These are phyloP conservation scores for Cataglyphis hispanica DNA, from an alignment of 1,140 invertebrate genomes.

Conservation along the genomic window DNA sequence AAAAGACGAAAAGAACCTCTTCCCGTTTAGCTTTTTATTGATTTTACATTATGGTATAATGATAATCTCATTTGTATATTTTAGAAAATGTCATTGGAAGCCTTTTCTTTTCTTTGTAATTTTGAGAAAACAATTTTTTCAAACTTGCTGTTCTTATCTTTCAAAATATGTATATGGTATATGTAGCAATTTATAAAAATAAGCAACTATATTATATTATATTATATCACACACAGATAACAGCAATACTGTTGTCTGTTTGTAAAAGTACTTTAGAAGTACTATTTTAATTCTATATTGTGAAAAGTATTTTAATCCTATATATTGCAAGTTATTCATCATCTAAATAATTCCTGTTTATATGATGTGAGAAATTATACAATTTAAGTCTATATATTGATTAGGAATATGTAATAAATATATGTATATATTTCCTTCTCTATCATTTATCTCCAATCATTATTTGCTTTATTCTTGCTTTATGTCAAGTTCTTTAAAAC, in stretches of 20 bases:
- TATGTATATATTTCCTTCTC: slow-evolving; percentile 54
- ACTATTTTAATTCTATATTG: slow-evolving; percentile 55
- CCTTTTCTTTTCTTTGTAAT: neutral
- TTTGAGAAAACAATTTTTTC: neutral
- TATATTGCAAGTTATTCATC: slow-evolving; percentile 42
- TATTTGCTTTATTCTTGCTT: neutral
- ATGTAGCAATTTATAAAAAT: slow-evolving; percentile 30
- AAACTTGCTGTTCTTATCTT: neutral
- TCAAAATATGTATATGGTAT: slow-evolving; percentile 18
- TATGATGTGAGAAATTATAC: slow-evolving; percentile 42
- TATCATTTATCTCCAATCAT: slow-evolving; percentile 22
- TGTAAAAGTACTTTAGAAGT: slow-evolving; percentile 46
- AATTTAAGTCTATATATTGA: slow-evolving; percentile 46
- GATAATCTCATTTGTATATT: slow-evolving; percentile 36
- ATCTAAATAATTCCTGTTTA: neutral
- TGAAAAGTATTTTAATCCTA: slow-evolving; percentile 25
- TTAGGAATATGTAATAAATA: slow-evolving; percentile 65
- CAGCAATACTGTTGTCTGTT: slow-evolving; percentile 32
- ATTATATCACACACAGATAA: neutral
- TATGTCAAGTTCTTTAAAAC: neutral
- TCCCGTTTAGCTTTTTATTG: neutral
- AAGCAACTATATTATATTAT: neutral
- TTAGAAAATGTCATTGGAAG: slow-evolving; percentile 21
- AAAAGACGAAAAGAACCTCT: neutral
- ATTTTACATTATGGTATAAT: neutral